Percentiles rank a stretch among this genome's conserved stretches.
phyloP scores from a whole-genome alignment of 1,140 invertebrate genomes.

The Listronotus bonariensis region DNA sequence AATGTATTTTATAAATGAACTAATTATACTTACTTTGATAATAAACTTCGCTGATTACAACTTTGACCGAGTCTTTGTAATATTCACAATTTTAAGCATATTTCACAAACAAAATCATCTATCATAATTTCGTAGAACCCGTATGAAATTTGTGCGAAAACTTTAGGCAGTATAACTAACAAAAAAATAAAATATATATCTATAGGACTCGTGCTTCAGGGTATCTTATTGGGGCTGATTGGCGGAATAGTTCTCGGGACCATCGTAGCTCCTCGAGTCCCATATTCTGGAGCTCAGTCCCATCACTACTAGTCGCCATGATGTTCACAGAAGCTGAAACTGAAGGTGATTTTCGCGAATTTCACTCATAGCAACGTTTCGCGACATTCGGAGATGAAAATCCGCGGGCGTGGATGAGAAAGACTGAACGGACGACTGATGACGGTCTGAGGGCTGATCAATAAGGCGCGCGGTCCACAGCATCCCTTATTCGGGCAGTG shows the following conservation, averaged over 20 bases:
- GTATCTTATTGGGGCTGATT: too few species aligned
- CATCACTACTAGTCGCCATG: slow-evolving; percentile 15
- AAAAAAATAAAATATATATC: too few species aligned
- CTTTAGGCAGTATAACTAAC: background rate
- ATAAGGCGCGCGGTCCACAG: slow-evolving; percentile 30
- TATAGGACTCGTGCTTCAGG: background rate
- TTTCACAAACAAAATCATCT: background rate
- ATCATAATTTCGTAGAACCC: background rate
- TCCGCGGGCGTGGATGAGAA: slow-evolving; percentile 23
- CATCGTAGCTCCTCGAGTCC: too few species aligned
- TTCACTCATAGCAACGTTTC: background rate
- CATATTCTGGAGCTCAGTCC: background rate
- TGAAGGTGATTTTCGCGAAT: background rate
- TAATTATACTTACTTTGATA: slow-evolving; percentile 6
- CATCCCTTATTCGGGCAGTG: slow-evolving; percentile 20
- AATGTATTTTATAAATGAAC: background rate
- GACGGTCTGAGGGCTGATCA: slow-evolving; percentile 22
- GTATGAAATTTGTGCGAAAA: background rate
- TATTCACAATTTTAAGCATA: background rate
- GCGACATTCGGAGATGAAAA: slow-evolving; percentile 2
- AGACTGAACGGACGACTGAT: background rate
- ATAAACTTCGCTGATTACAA: background rate
- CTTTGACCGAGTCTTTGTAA: background rate
- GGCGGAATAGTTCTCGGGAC: too few species aligned
- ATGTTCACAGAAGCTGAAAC: background rate